These are phyloP conservation scores for Protaetia brevitarsis DNA, from an alignment of 1,140 invertebrate species.

Conservation along the genomic window DNA sequence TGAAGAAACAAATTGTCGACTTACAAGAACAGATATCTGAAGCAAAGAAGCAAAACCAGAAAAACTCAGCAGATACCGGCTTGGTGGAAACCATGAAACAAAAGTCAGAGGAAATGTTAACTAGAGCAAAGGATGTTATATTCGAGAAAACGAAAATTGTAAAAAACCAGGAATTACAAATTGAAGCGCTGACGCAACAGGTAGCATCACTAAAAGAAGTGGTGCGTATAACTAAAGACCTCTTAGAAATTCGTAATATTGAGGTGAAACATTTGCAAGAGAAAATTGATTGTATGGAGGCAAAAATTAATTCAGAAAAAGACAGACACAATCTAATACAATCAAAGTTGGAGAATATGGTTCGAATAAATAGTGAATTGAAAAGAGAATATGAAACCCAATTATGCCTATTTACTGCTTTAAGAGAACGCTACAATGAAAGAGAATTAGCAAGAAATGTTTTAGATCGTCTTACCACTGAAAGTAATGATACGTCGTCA, in stretches of 20 bases:
- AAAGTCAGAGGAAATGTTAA: slow-evolving; percentile 54
- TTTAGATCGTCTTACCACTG: neutral
- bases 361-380: slow-evolving; percentile 66
- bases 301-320: slow-evolving; percentile 65
- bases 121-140: slow-evolving; percentile 61
- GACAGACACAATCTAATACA: slow-evolving; percentile 65
- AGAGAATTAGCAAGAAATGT: slow-evolving; percentile 37
- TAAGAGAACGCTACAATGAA: slow-evolving; percentile 43
- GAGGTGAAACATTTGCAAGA: slow-evolving; percentile 73
- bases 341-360: slow-evolving; percentile 65
- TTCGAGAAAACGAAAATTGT: slow-evolving; percentile 68
- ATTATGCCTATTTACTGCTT: slow-evolving; percentile 61
- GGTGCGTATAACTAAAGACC: slow-evolving; percentile 46
- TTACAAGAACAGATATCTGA: slow-evolving; percentile 38
- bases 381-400: slow-evolving; percentile 73
- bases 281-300: slow-evolving; percentile 66
- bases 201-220: slow-evolving; percentile 74
- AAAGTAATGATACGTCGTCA: neutral
- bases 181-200: slow-evolving; percentile 65
- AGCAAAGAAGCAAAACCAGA: slow-evolving; percentile 38
- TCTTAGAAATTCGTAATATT: slow-evolving; percentile 60
- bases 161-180: slow-evolving; percentile 72
- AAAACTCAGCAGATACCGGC: slow-evolving; percentile 30
- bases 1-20: slow-evolving; percentile 35
- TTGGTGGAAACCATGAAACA: slow-evolving; percentile 47